Percentiles rank a stretch among this genome's conserved stretches.
These are phyloP conservation scores for Ailurus styani DNA, from an alignment of 2,113 vertebrate genomes.

Conservation along the genomic window DNA sequence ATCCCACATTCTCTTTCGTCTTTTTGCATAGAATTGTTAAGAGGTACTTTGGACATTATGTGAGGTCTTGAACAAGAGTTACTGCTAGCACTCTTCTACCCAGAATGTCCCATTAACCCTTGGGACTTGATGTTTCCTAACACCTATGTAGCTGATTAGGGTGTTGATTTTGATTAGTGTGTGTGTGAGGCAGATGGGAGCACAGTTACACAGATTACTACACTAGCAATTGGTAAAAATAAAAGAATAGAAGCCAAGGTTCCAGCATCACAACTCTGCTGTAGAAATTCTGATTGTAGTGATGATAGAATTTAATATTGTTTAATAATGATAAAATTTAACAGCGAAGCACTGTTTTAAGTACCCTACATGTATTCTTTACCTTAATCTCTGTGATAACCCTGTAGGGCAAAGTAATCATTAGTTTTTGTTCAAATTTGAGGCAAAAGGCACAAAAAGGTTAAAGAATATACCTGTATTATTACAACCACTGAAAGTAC, in stretches of 20 bases:
- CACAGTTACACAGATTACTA: neutral
- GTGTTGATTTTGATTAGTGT: neutral
- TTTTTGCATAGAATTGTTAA: neutral
- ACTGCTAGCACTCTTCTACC: neutral
- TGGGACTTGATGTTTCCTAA: neutral
- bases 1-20: neutral
- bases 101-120: neutral
- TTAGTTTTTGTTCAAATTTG: neutral
- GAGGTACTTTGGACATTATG: neutral
- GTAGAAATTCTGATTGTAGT: neutral
- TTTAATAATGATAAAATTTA: too few species aligned
- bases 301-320: neutral
- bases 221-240: neutral
- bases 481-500: neutral
- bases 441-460: neutral
- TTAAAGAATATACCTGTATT: neutral
- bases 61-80: neutral
- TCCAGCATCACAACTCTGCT: neutral
- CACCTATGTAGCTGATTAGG: neutral
- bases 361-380: neutral
- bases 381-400: neutral
- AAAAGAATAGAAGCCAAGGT: neutral
- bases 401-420: neutral
- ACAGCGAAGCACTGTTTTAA: neutral
- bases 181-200: neutral